A percentile compares a stretch with the other conserved stretches of the same genome.
Evolutionary conservation across 1,140 invertebrate species (phyloP).

Genomic region (Chlorops oryzae): DNA sequence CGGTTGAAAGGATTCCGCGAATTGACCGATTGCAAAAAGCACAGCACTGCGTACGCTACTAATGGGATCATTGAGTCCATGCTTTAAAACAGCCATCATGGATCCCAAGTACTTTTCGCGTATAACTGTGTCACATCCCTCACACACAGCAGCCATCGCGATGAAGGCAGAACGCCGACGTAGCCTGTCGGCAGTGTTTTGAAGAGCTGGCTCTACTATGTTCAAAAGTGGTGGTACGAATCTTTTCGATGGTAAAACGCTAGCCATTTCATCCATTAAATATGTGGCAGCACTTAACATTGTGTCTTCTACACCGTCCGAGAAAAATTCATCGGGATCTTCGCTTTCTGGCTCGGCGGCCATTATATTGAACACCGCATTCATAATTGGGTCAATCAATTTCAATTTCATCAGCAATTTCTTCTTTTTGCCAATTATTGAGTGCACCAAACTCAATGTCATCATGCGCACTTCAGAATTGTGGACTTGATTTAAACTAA

Average conservation of each 20-base stretch:
- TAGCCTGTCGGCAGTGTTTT: conserved; percentile 53
- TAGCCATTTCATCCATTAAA: conserved; percentile 68
- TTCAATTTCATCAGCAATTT: conserved; percentile 70
- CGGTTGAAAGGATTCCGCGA: conserved; percentile 72
- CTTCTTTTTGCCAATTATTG: conserved; percentile 61
- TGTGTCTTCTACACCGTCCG: conserved; percentile 55
- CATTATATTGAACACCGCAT: conserved; percentile 64
- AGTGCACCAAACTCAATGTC: conserved; percentile 61
- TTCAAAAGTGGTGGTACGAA: conserved; percentile 63
- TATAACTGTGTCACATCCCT: conserved; percentile 75
- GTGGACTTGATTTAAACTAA: conserved; percentile 53
- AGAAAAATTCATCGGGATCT: conserved; percentile 58
- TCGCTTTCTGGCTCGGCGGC: conserved; percentile 49
- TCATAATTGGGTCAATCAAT: conserved; percentile 64
- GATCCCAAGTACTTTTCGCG: conserved; percentile 63
- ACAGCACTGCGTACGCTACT: conserved; percentile 63
- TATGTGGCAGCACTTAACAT: conserved; percentile 63
- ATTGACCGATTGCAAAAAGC: conserved; percentile 75
- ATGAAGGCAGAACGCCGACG: conserved; percentile 66
- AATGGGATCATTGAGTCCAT: conserved; percentile 61
- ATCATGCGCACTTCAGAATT: conserved; percentile 60
- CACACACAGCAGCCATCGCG: conserved; percentile 67
- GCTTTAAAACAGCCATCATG: conserved; percentile 63
- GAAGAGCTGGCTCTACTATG: conserved; percentile 58
- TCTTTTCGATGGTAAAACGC: conserved; percentile 71